Conservation (phyloP, 2,113 vertebrate species). For the Sinocyclocheilus rhinocerous region DNA sequence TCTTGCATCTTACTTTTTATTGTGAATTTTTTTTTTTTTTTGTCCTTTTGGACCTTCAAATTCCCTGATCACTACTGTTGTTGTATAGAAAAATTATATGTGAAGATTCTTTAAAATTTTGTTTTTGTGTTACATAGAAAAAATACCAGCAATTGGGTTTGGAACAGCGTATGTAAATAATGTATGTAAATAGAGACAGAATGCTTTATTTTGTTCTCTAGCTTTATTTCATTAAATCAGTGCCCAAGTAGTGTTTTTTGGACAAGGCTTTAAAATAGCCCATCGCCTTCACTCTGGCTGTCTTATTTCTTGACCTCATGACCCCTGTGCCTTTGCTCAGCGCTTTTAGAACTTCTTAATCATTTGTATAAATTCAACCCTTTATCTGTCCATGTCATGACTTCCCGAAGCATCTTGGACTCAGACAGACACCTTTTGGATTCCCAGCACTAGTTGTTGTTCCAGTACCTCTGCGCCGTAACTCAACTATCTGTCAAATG, state of each 20-base stretch:
- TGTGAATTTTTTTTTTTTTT: not conserved
- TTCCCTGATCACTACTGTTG: not conserved
- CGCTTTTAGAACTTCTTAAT: not conserved
- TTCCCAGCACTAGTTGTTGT: conserved; percentile 41
- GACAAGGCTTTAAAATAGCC: not conserved
- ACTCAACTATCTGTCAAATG: conserved; percentile 57
- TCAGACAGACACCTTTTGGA: conserved; percentile 37
- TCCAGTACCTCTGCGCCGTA: conserved; percentile 52
- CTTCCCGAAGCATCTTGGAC: conserved; percentile 43
- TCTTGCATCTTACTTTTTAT: not conserved
- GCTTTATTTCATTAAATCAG: not conserved
- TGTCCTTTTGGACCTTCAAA: not conserved
- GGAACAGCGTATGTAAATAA: not conserved
- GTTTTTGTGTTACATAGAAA: not conserved
- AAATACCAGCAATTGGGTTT: not conserved
- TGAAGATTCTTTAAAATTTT: not conserved
- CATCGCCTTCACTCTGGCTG: not conserved
- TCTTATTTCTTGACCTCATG: conserved; percentile 8
- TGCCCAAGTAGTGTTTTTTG: not conserved
- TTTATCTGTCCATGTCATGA: conserved; percentile 29
- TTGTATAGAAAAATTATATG: not conserved
- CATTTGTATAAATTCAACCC: conserved; percentile 20
- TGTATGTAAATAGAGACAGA: not conserved
- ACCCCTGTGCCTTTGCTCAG: not conserved
- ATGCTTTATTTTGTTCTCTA: not conserved